phyloP scores from a whole-genome alignment of 2,113 vertebrate species.

The Myanophis thanlyinensis region DNA sequence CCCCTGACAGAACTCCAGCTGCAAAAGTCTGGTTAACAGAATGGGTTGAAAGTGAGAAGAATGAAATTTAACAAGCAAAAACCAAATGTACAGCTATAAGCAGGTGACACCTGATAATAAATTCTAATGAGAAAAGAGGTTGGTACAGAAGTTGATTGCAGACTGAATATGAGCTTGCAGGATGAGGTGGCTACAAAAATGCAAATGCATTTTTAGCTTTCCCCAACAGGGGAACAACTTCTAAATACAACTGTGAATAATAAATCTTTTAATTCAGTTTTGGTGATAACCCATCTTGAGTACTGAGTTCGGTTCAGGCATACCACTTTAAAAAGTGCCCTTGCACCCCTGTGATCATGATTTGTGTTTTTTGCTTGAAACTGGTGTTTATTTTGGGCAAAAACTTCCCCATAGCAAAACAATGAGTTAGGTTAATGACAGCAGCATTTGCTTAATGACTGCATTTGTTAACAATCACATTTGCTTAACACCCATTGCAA shows the following conservation, averaged over 20 bases:
- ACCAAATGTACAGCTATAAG: not conserved
- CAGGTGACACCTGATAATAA: not conserved
- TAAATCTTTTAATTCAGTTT: not conserved
- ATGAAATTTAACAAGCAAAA: not conserved
- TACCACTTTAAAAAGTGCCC: not conserved
- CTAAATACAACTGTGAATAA: not conserved
- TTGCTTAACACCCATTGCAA: not conserved
- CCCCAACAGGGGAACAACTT: not conserved
- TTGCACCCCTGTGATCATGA: not conserved
- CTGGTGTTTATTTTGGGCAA: not conserved
- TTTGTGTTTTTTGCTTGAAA: not conserved
- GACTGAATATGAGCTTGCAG: not conserved
- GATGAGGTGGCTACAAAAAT: not conserved
- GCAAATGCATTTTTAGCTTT: not conserved
- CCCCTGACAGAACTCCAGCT: not conserved
- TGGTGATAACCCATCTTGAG: not conserved
- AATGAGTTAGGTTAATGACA: not conserved
- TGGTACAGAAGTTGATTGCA: not conserved
- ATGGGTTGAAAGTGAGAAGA: not conserved
- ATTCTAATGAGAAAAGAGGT: not conserved
- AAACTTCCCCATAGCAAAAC: not conserved
- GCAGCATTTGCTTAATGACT: not conserved
- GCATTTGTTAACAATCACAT: not conserved
- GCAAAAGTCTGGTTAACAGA: not conserved
- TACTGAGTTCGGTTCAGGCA: not conserved